A percentile compares a stretch with the other conserved stretches of the same genome.
Evolutionary conservation across 2,113 vertebrate species (phyloP).

Genomic region (Shinisaurus crocodilurus): DNA sequence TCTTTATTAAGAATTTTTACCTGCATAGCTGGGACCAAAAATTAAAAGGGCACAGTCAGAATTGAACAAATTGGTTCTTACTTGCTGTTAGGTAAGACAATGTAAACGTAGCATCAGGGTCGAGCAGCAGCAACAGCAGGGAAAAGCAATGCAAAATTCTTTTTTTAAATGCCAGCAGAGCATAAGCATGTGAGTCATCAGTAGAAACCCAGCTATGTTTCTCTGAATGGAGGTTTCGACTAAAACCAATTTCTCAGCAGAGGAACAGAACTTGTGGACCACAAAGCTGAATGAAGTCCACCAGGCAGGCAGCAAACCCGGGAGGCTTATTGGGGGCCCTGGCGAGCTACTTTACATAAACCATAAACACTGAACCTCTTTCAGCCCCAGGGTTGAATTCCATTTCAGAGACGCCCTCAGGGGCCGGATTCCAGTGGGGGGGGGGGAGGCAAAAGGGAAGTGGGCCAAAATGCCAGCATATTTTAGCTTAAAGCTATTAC

Average conservation of each 20-base stretch:
- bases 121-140: background rate
- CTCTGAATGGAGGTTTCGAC: slow-evolving; percentile 24
- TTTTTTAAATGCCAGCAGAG: slow-evolving; percentile 1
- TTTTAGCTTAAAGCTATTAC: too few species aligned
- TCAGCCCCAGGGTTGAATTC: too few species aligned
- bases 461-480: too few species aligned
- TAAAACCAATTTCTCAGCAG: slow-evolving; percentile 2
- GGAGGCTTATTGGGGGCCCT: background rate
- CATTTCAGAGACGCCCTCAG: too few species aligned
- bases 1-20: slow-evolving; percentile 31
- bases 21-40: slow-evolving; percentile 29
- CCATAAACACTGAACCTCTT: background rate
- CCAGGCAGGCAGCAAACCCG: background rate
- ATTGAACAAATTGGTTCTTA: background rate
- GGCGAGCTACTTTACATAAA: background rate
- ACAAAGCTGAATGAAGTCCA: background rate
- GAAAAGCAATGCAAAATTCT: background rate
- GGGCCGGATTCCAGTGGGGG: too few species aligned
- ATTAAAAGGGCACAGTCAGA: background rate
- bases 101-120: background rate
- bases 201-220: background rate
- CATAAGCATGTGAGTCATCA: slow-evolving; percentile 5
- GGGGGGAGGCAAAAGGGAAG: too few species aligned
- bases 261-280: background rate
- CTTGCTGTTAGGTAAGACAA: background rate